Conservation (phyloP, 2,888 invertebrate species). For the Callyntrura guangdongensis region DNA sequence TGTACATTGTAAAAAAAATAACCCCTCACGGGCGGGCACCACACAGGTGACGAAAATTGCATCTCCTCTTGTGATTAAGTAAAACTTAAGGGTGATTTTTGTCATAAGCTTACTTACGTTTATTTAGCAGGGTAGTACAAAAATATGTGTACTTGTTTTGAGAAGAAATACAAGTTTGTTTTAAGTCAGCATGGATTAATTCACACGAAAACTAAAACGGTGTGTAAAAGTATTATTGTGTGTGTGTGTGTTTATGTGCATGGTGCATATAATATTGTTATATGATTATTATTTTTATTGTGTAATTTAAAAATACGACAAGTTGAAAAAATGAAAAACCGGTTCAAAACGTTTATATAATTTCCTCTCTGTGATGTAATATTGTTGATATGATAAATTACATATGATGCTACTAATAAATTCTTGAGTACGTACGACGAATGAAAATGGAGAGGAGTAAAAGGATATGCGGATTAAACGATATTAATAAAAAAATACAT, state of each 20-base stretch:
- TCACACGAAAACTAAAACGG: neutral
- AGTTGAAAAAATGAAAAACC: conserved; percentile 55
- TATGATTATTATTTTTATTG: conserved; percentile 30
- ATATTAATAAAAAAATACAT: neutral
- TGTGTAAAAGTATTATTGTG: neutral
- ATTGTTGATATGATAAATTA: conserved; percentile 75
- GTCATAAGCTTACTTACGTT: neutral
- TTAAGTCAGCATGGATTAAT: neutral
- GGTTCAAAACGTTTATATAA: conserved; percentile 66
- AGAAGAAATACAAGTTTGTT: conserved; percentile 1
- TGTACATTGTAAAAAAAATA: neutral
- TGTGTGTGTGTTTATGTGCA: neutral
- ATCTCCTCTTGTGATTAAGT: conserved; percentile 26
- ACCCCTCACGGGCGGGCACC: conserved; percentile 9
- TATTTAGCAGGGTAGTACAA: neutral
- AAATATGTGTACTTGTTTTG: neutral
- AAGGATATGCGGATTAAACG: neutral
- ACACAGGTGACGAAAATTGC: neutral
- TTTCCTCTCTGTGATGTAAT: conserved; percentile 76
- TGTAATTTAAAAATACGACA: conserved; percentile 45
- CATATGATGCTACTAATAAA: conserved; percentile 67
- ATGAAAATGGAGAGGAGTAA: neutral
- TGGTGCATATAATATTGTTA: conserved; percentile 13
- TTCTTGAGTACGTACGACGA: conserved; percentile 1
- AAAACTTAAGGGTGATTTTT: conserved; percentile 18